phyloP scores from a whole-genome alignment of 2,797 vertebrate genomes.

The Notamacropus eugenii region DNA sequence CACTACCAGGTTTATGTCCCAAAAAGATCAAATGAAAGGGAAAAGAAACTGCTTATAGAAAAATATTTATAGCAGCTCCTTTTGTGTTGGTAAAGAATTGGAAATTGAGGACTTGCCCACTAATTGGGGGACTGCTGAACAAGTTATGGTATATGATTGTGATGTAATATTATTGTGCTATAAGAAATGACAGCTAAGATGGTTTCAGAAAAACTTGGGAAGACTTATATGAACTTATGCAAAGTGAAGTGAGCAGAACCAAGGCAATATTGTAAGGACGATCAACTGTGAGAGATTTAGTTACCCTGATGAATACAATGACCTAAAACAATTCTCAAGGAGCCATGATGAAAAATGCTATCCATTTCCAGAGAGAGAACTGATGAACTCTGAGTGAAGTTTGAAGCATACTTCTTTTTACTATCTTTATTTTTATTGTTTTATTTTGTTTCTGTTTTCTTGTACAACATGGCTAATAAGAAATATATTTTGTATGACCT shows the following conservation, averaged over 20 bases:
- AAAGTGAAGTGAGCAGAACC: neutral
- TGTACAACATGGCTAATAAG: neutral
- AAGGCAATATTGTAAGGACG: neutral
- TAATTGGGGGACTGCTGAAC: neutral
- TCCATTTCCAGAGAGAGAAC: neutral
- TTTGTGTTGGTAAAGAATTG: neutral
- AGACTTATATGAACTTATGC: neutral
- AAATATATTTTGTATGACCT: neutral
- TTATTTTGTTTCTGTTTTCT: neutral
- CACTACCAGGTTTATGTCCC: neutral
- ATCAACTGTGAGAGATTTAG: neutral
- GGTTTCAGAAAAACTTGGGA: neutral
- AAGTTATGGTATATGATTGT: neutral
- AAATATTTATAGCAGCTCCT: neutral
- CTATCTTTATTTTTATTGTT: neutral
- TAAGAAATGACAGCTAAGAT: neutral
- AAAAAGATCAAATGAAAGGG: neutral
- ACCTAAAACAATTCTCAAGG: neutral
- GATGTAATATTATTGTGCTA: neutral
- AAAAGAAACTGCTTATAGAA: neutral
- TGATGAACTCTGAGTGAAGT: neutral
- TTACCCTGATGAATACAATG: neutral
- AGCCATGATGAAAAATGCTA: neutral
- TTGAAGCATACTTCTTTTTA: neutral
- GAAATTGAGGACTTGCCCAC: neutral